These are phyloP conservation scores for Probosciger aterrimus DNA, from an alignment of 2,113 vertebrate species.

Conservation along the genomic window DNA sequence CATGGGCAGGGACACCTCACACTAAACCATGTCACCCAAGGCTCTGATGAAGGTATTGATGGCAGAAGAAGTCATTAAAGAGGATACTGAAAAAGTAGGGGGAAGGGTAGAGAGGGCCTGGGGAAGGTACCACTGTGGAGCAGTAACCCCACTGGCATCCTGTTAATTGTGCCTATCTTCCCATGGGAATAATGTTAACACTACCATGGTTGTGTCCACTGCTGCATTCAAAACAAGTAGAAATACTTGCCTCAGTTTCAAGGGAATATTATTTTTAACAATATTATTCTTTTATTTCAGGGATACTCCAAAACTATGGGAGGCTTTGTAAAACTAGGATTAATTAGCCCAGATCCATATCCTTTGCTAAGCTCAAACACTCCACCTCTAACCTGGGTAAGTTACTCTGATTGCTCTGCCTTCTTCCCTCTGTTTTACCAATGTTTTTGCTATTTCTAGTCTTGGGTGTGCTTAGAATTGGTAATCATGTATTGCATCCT, in stretches of 20 bases:
- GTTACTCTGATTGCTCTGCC: neutral
- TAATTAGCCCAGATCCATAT: slow-evolving; percentile 84
- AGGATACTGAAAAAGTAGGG: neutral
- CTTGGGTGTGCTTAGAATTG: neutral
- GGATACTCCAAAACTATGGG: slow-evolving; percentile 86
- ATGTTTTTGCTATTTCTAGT: neutral
- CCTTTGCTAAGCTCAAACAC: slow-evolving; percentile 71
- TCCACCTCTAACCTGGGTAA: slow-evolving; percentile 86
- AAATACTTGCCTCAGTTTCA: neutral
- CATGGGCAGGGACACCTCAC: too few relatives aligned
- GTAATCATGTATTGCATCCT: neutral
- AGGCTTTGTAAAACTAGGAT: slow-evolving; percentile 88
- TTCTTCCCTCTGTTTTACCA: neutral
- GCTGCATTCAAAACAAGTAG: neutral
- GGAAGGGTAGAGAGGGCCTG: neutral
- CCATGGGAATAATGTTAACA: neutral
- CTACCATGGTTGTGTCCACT: neutral
- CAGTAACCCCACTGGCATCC: neutral
- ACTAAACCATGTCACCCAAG: too few relatives aligned
- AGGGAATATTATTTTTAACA: neutral
- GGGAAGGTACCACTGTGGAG: neutral
- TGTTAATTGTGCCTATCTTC: neutral
- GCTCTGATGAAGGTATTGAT: neutral
- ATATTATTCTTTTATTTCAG: slow-evolving; percentile 68
- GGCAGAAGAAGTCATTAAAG: neutral